Percentiles rank a stretch among this genome's conserved stretches.
Evolutionary conservation across 2,888 invertebrate species (phyloP).

Genomic region (Crioceris asparagi): DNA sequence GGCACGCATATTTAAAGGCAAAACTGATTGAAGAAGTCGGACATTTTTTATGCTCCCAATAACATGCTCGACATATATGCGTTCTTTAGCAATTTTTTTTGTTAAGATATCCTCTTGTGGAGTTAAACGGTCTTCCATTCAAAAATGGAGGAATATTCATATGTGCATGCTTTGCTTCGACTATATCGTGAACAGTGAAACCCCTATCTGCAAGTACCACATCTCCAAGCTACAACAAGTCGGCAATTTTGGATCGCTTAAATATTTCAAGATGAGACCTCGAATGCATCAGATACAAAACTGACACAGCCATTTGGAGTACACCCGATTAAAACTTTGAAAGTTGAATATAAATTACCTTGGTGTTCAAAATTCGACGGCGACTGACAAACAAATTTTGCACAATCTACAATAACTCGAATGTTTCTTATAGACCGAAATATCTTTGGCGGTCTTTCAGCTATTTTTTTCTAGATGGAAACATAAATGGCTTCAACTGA

Average conservation of each 20-base stretch:
- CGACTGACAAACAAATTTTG: conserved; percentile 1
- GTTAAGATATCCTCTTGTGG: too few species aligned
- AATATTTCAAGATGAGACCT: background rate
- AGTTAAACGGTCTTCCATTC: too few species aligned
- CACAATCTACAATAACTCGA: conserved; percentile 1
- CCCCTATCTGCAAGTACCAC: background rate
- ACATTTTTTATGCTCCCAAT: background rate
- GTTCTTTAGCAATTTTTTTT: too few species aligned
- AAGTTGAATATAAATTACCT: conserved; percentile 3
- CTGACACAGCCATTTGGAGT: background rate
- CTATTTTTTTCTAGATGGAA: conserved; percentile 1
- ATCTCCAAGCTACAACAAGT: background rate
- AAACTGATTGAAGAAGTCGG: background rate
- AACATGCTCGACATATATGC: too few species aligned
- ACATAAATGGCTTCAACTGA: conserved; percentile 1
- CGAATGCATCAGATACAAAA: background rate
- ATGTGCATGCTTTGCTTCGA: background rate
- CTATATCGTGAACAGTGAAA: background rate
- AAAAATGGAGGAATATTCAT: background rate
- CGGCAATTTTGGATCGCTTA: background rate
- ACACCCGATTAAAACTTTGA: background rate
- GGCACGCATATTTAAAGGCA: background rate
- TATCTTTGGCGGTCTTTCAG: conserved; percentile 1
- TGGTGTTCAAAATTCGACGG: background rate
- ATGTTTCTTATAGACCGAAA: background rate